phyloP scores from a whole-genome alignment of 2,113 vertebrate genomes.

The Antechinus stuartii region DNA sequence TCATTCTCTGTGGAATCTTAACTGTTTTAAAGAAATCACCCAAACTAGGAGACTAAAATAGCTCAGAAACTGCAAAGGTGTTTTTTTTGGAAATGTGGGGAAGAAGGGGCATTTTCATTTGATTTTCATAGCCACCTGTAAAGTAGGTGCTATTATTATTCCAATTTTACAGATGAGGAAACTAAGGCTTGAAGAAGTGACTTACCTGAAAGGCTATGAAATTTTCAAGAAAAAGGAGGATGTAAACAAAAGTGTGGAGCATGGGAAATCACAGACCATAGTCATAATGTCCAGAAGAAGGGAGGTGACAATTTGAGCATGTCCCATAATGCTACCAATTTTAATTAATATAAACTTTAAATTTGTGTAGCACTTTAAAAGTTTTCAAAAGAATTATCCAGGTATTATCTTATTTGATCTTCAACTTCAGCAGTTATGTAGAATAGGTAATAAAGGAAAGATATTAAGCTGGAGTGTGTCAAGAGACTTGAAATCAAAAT shows the following conservation, averaged over 20 bases:
- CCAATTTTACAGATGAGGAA: not conserved
- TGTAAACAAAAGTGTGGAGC: not conserved
- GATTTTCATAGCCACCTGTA: not conserved
- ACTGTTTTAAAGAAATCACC: not conserved
- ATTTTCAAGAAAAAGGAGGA: not conserved
- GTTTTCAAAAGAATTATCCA: not conserved
- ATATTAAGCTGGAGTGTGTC: not conserved
- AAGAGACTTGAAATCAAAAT: not conserved
- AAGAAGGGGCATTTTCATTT: not conserved
- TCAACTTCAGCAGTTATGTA: not conserved
- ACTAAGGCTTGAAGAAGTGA: not conserved
- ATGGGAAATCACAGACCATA: not conserved
- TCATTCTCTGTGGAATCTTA: not conserved
- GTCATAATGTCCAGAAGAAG: not conserved
- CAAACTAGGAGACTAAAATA: not conserved
- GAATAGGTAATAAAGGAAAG: not conserved
- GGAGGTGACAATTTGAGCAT: not conserved
- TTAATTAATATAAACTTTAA: not conserved
- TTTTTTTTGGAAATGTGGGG: not conserved
- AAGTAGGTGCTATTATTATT: not conserved
- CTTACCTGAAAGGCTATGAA: not conserved
- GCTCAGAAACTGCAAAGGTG: not conserved
- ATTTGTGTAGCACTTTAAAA: not conserved
- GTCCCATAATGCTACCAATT: not conserved
- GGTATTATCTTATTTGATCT: not conserved